Conservation (phyloP, 2,888 invertebrate species). For the Pandemis cinnamomeana region DNA sequence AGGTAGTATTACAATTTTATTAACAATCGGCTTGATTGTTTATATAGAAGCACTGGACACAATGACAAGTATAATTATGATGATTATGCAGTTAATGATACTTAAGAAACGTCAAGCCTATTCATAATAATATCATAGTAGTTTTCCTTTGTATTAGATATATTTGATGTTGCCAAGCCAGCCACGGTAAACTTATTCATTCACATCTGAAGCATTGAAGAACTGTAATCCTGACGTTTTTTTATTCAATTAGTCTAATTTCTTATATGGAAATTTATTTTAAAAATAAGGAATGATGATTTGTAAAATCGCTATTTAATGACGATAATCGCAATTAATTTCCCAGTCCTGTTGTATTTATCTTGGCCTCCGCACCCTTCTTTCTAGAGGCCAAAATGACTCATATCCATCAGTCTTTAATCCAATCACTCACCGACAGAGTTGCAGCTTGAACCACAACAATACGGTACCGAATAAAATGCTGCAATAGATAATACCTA, state of each 20-base stretch:
- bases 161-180: too few relatives aligned
- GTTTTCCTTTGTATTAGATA: not conserved
- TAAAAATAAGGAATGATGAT: too few relatives aligned
- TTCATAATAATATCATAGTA: not conserved
- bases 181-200: not conserved
- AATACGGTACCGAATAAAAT: not conserved
- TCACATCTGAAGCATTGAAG: not conserved
- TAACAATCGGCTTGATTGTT: not conserved
- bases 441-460: not conserved
- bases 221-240: not conserved
- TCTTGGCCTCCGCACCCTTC: too few relatives aligned
- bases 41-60: not conserved
- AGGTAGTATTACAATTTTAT: not conserved
- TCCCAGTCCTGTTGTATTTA: too few relatives aligned
- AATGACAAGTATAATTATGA: conserved; percentile 4
- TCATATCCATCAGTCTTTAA: too few relatives aligned
- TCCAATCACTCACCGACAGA: too few relatives aligned
- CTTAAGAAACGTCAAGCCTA: not conserved
- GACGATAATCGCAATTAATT: too few relatives aligned
- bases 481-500: conserved; percentile 1
- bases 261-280: too few relatives aligned
- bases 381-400: too few relatives aligned
- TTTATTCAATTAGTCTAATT: not conserved
- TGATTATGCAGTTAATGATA: not conserved
- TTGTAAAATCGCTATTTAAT: too few relatives aligned